Base-by-base conservation (phyloP, 2,888 invertebrate genomes). In the Polylopha cassiicola region DNA sequence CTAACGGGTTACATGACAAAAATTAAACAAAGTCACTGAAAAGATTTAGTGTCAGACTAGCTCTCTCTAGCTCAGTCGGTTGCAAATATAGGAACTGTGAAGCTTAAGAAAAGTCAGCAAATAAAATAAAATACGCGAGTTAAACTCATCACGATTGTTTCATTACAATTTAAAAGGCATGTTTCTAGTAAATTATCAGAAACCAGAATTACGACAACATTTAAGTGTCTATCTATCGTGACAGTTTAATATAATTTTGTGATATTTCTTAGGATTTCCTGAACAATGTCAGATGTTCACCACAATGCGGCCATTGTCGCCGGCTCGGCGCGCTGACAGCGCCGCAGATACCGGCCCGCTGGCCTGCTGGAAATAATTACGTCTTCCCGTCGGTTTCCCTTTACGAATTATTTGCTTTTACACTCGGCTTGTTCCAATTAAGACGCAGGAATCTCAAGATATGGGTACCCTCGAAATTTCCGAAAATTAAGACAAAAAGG, bases 221-320 rank as follows among this genome's bases (percentile, higher is more conserved):
- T 18, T 18, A 26, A 26, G 14, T 13, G 18, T 22, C 13, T 6
- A 33, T 23, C 16, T 24, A 23, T 16, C 9, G 10, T 7, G 8
- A 7, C 23, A 33, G n/a, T n/a, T 18, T 14, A 13, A 34, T 18
- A 34, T 11, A n/a, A 32, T 18, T 29, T 32, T 13, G 18, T 13
- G 18, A 24, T 13, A 34, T 23, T 23, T 24, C 4, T 9, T n/a
- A 32, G 24, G n/a, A n/a, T n/a, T n/a, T 13, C 4, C 6, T n/a
- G 8, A 24, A 33, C 33, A 11, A 15, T 9, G 14, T 15, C 9
- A 14, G 8, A 9, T 22, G 17, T 24, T n/a, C n/a, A n/a, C n/a
- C 16, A 37, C 37, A 37, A 37, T 30, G 30, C 14, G 30, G 10
- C 17, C 15, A 18, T 37, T 37, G 30, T 37, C 24, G 36, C 17